Conservation (phyloP, 1,140 invertebrate species). For the Musca domestica region DNA sequence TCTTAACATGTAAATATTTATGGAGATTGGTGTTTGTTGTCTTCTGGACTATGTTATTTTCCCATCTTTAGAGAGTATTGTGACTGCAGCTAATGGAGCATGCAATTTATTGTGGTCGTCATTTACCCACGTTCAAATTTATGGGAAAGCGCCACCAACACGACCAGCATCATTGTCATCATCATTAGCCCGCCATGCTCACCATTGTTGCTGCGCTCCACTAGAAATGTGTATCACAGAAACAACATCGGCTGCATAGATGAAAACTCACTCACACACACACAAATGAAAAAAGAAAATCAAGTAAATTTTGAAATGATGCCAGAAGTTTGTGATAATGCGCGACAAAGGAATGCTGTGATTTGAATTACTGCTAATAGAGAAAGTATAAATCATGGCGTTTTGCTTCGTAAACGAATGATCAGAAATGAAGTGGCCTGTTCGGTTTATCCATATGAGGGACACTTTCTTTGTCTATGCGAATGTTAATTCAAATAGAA, state of each 20-base stretch:
- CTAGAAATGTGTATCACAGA: neutral
- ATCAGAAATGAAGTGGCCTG: no score
- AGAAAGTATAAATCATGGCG: constrained; percentile 16
- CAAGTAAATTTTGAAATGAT: constrained; percentile 9
- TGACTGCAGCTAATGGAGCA: constrained; percentile 1
- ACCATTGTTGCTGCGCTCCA: neutral
- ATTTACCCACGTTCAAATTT: constrained; percentile 5
- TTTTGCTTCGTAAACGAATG: neutral
- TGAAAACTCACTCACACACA: no score
- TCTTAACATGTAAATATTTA: neutral
- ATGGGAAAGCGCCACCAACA: constrained; percentile 14
- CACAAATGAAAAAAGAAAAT: neutral
- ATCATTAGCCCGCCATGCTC: neutral
- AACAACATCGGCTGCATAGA: neutral
- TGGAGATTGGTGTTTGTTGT: neutral
- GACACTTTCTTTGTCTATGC: neutral
- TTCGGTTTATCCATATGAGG: no score
- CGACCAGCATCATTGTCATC: neutral
- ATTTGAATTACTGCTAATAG: neutral
- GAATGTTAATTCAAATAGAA: constrained; percentile 6
- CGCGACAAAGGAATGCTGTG: constrained; percentile 1
- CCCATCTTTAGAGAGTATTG: neutral
- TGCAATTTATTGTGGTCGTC: constrained; percentile 11
- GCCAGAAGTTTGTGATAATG: constrained; percentile 14
- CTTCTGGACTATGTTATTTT: neutral